These are phyloP conservation scores for Apantesis nais DNA, from an alignment of 2,888 invertebrate genomes.

Conservation along the genomic window DNA sequence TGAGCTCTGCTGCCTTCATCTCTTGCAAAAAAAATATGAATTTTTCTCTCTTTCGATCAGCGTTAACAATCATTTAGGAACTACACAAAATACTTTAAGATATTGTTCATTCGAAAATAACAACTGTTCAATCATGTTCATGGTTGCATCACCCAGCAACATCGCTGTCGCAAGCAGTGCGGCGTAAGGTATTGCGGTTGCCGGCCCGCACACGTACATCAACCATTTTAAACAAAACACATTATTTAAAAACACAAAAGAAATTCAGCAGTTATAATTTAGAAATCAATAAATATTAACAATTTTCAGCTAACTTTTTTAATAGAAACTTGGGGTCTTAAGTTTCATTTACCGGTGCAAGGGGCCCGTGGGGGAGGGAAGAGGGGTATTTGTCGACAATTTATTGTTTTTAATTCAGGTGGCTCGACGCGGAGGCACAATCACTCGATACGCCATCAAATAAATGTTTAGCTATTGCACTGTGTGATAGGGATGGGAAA, in stretches of 20 bases:
- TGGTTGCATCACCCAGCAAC: too few species aligned
- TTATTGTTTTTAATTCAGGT: slow-evolving; percentile 82
- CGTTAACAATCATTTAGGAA: background rate
- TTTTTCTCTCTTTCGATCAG: background rate
- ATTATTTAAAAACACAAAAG: slow-evolving; percentile 28
- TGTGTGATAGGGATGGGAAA: slow-evolving; percentile 42
- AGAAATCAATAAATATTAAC: slow-evolving; percentile 58
- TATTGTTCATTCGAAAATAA: background rate
- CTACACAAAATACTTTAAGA: too few species aligned
- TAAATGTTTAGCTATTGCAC: slow-evolving; percentile 71
- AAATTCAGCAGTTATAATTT: slow-evolving; percentile 46
- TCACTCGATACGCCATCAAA: slow-evolving; percentile 70
- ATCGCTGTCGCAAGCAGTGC: too few species aligned
- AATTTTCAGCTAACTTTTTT: slow-evolving; percentile 70
- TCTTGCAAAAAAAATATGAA: background rate
- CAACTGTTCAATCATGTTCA: too few species aligned
- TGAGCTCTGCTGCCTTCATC: background rate
- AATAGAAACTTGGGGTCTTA: slow-evolving; percentile 64
- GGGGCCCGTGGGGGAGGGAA: slow-evolving; percentile 20
- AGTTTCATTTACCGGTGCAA: slow-evolving; percentile 45
- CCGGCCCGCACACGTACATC: too few species aligned
- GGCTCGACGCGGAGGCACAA: slow-evolving; percentile 62
- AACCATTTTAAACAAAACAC: slow-evolving; percentile 8
- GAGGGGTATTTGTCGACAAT: slow-evolving; percentile 56
- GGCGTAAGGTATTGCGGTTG: too few species aligned